These are phyloP conservation scores for Hyla sarda DNA, from an alignment of 2,113 vertebrate species.

Conservation along the genomic window DNA sequence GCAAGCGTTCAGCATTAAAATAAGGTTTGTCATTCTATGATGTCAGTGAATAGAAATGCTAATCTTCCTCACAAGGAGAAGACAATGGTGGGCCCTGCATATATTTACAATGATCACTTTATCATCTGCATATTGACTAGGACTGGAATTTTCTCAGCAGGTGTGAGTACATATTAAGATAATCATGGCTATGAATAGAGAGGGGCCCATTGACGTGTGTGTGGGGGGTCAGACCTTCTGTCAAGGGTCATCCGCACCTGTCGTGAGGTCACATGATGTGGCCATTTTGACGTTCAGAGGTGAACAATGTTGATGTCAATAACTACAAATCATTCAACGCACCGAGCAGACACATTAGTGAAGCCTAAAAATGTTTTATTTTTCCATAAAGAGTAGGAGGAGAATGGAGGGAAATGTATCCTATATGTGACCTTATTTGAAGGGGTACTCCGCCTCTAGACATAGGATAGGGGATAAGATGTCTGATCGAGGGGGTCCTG, in stretches of 20 bases:
- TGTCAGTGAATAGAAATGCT: background rate
- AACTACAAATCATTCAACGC: background rate
- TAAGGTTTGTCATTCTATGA: background rate
- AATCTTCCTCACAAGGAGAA: background rate
- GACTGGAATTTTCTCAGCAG: background rate
- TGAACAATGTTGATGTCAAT: background rate
- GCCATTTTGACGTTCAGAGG: background rate
- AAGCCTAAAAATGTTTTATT: background rate
- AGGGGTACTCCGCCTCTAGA: too few species aligned
- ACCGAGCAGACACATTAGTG: background rate
- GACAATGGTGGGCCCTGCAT: background rate
- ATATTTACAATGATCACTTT: background rate
- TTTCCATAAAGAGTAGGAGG: too few species aligned
- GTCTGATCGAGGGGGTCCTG: too few species aligned
- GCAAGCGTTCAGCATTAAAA: background rate
- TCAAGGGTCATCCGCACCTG: background rate
- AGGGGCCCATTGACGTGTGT: background rate
- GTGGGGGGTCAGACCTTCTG: too few species aligned
- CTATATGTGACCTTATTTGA: too few species aligned
- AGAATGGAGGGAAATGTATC: too few species aligned
- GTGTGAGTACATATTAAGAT: background rate
- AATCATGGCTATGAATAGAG: constrained; percentile 7
- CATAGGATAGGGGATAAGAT: too few species aligned
- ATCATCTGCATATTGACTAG: background rate
- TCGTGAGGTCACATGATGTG: background rate